These are phyloP conservation scores for Chauna torquata DNA, from an alignment of 2,113 vertebrate species.

Conservation along the genomic window DNA sequence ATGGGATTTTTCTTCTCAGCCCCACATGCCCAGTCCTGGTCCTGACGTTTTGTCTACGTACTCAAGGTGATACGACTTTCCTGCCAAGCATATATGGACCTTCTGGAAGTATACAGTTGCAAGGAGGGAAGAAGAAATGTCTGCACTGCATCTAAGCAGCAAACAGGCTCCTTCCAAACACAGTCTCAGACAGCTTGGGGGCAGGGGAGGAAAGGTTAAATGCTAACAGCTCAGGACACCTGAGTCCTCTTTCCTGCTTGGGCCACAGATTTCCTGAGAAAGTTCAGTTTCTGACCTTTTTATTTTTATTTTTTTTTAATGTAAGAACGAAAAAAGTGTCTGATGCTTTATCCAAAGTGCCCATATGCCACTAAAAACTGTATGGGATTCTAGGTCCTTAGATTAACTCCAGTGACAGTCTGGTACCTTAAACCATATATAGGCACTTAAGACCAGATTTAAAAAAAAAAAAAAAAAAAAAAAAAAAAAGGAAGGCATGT, in stretches of 20 bases:
- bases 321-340: background rate
- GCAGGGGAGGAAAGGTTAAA: background rate
- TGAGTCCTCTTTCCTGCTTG: background rate
- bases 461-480: background rate
- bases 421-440: background rate
- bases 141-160: background rate
- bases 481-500: accelerated
- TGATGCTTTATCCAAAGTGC: background rate
- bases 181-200: background rate
- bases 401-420: background rate
- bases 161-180: background rate
- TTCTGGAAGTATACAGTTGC: background rate
- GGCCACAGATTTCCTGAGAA: background rate
- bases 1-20: background rate
- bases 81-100: background rate
- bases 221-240: background rate
- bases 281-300: background rate
- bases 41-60: background rate
- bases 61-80: background rate
- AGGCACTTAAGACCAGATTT: background rate
- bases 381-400: background rate
- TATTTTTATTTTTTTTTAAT: background rate
- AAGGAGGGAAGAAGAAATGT: background rate
- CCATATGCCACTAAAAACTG: background rate
- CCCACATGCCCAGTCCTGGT: background rate